Evolutionary conservation across 2,888 invertebrate genomes (phyloP), one percentile per base, ranked within the genome.

Genomic region (Sminthurinus aureus): DNA sequence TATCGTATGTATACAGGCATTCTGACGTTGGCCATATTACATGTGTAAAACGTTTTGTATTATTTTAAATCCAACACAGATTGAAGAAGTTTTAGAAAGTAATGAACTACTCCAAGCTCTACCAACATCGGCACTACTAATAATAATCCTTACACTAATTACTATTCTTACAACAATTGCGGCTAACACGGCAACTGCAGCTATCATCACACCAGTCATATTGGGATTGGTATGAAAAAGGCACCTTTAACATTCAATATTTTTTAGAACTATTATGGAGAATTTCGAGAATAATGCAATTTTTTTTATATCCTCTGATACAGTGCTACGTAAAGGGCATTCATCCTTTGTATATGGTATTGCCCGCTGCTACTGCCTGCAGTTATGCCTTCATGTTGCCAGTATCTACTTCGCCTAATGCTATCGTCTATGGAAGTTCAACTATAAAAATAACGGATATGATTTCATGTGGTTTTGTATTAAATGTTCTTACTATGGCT

Each of bases 401-500:
- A 79, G 97, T 98, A 18, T 97, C 97, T 77, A 98, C 98, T 0
- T 97, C 98, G 1, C 97, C 98, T 20, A 98, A 98, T 91, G 98
- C 98, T 4, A 96, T 98, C 83, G 87, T 86, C 11, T 88, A 88
- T 78, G 86, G 86, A 79, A 84, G 87, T 0, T 81, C 85, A 15
- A 87, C 87, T n/a, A 81, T 88, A 24, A 86, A 86, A 69, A 74
- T 88, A 0, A 64, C 71, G 8, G 85, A 88, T 78, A 88, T 88
- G 88, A 84, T 86, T 38, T 85, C 85, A 81, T 87, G 87, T 58
- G 88, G 88, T 51, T 75, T 88, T n/a, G 64, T 86, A 0, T 81
- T 88, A n/a, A 88, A 87, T 77, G 66, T 88, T 12, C n/a, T 87
- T 20, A 81, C 84, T n/a, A 84, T 88, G 20, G 64, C 69, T 9